Evolutionary conservation across 1,140 invertebrate species (phyloP), one percentile per base, ranked within the genome.

Genomic region (Scaptomyza montana): DNA sequence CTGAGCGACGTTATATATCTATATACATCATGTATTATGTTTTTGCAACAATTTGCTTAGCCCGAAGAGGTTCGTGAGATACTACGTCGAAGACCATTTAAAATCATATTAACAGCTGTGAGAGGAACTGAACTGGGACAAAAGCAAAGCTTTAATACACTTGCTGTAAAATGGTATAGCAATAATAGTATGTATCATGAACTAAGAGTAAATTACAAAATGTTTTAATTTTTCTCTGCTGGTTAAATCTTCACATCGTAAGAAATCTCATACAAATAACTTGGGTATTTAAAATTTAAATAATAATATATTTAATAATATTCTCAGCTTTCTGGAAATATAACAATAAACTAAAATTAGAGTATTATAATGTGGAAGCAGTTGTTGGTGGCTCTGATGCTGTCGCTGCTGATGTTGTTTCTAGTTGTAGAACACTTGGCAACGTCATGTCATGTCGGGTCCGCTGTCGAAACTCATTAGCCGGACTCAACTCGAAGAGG

Each of bases 391-490:
- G 16, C 16, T 16, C 16, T 16, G 16, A 16, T 9, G 65, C 16
- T 51, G 49, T 6, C 10, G 55, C 7, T 43, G 49, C 47, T 69
- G 59, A 16, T 57, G 46, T 65, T 50, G 56, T 56, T 12, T 33
- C 10, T 4, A 3, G 3, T 41, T n/a, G 12, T 5, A 12, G 12
- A 54, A 55, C 41, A 68, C 21, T 67, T 60, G 55, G 30, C 56
- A 36, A 33, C 7, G 65, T 53, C 65, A 68, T 45, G 70, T 61
- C 70, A 70, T 55, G 70, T 62, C 47, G 49, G 68, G 70, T 68
- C 64, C 30, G 55, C 55, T 72, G 53, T 55, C 65, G 62, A 71
- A 61, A 71, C 62, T 71, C 62, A 65, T 71, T 71, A 65, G 68
- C 62, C 53, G 1, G 62, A 62, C 30, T 33, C 51, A 9, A 62